Percentiles rank a stretch among this genome's conserved stretches.
Conservation (phyloP, 2,113 vertebrate species). For the Eurystomus gularis region DNA sequence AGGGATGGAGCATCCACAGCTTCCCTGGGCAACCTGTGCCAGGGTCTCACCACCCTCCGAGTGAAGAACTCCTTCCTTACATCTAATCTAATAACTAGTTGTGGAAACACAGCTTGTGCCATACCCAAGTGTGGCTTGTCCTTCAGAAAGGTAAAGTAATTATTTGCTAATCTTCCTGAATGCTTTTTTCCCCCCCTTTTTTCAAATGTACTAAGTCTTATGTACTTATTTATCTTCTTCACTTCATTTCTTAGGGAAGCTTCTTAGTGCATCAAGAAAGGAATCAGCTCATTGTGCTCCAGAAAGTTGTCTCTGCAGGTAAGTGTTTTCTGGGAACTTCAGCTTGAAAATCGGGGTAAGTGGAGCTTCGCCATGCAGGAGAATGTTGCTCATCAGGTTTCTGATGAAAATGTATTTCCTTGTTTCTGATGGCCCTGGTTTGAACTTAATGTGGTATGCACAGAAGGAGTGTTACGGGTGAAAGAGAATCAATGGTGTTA, state of each 20-base stretch:
- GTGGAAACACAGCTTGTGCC: accelerated
- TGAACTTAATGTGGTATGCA: not conserved
- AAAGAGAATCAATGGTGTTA: not conserved
- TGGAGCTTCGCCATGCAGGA: not conserved
- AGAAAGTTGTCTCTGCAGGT: not conserved
- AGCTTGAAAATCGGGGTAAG: not conserved
- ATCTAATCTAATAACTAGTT: too few species aligned
- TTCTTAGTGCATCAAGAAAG: not conserved
- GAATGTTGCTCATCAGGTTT: not conserved
- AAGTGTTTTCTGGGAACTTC: not conserved
- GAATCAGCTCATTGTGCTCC: not conserved
- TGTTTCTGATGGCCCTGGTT: not conserved
- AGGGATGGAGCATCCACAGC: too few species aligned
- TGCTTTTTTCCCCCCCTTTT: accelerated
- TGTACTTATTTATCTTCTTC: not conserved
- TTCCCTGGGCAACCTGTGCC: too few species aligned
- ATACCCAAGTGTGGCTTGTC: not conserved
- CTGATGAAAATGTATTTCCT: not conserved
- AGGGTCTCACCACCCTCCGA: too few species aligned
- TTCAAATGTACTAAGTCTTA: too few species aligned
- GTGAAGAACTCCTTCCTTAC: too few species aligned
- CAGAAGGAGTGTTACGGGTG: accelerated
- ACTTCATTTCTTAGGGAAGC: not conserved
- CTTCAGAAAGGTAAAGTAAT: not conserved
- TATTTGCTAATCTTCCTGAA: not conserved